Percentiles rank a stretch among this genome's conserved stretches.
Evolutionary conservation across 2,113 vertebrate species (phyloP).

Genomic region (Crotophaga sulcirostris): DNA sequence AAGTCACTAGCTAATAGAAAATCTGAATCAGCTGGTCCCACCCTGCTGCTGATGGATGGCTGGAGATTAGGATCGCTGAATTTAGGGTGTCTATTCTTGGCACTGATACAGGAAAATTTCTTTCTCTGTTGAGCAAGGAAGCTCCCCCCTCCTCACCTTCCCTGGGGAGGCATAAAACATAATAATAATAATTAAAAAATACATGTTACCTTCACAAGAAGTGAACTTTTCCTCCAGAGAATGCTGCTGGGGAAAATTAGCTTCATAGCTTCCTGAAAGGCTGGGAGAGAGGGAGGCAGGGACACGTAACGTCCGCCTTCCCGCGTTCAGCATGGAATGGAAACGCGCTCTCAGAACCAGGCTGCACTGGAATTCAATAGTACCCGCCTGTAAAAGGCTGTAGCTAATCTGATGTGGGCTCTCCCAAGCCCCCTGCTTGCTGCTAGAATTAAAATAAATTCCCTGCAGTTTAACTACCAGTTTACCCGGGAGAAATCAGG

Average conservation of each 20-base stretch:
- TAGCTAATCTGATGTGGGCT: not conserved
- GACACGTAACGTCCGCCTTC: accelerated
- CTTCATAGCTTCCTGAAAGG: not conserved
- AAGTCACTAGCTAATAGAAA: conserved; percentile 60
- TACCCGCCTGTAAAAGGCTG: not conserved
- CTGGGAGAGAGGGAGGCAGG: not conserved
- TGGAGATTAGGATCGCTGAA: conserved; percentile 61
- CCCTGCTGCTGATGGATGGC: conserved; percentile 61
- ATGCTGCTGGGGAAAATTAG: not conserved
- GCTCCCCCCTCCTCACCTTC: not conserved
- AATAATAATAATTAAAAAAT: conserved; percentile 44
- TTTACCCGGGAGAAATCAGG: conserved; percentile 40
- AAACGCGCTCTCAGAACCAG: not conserved
- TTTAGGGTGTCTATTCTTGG: conserved; percentile 67
- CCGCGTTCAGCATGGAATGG: not conserved
- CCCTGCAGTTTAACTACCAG: conserved; percentile 8
- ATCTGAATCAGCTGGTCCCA: conserved; percentile 58
- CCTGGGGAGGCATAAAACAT: conserved; percentile 37
- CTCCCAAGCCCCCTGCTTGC: not conserved
- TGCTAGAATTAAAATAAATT: conserved; percentile 15
- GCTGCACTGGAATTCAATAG: not conserved
- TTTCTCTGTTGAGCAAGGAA: conserved; percentile 44
- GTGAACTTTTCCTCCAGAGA: conserved; percentile 15
- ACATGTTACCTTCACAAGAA: not conserved
- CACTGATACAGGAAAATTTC: conserved; percentile 49